Conservation (phyloP, 2,888 invertebrate genomes). For the Nebria salina region DNA sequence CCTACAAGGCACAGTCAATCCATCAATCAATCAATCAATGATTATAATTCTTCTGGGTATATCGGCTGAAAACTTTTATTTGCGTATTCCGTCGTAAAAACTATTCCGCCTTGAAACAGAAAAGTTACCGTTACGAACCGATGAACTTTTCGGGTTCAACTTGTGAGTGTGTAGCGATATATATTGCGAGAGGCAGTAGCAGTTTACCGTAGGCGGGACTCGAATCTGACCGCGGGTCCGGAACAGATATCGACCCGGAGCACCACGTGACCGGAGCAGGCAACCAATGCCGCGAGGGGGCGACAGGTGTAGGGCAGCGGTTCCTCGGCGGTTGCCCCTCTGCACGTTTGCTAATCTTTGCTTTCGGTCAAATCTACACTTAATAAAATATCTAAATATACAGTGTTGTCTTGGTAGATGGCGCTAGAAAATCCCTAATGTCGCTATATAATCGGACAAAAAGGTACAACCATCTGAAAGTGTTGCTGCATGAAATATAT, state of each 20-base stretch:
- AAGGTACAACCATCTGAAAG: too few species aligned
- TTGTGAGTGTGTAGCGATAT: constrained; percentile 15
- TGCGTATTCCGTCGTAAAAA: neutral
- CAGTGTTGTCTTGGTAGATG: neutral
- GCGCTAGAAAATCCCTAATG: too few species aligned
- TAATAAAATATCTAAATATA: neutral
- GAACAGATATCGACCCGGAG: constrained; percentile 46
- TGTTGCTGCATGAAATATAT: neutral
- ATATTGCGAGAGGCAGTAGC: neutral
- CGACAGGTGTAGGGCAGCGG: constrained; percentile 19
- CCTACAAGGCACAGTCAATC: neutral
- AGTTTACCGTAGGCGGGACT: constrained; percentile 36
- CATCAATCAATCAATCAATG: neutral
- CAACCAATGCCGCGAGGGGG: constrained; percentile 35
- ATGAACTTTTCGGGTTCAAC: constrained; percentile 16
- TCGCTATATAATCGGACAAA: too few species aligned
- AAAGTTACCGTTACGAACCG: constrained; percentile 3
- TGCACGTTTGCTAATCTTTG: neutral
- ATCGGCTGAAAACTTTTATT: neutral
- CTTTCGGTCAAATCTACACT: neutral
- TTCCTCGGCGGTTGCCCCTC: neutral
- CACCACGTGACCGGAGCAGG: constrained; percentile 44
- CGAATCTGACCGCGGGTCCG: constrained; percentile 41
- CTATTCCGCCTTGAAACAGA: constrained; percentile 3
- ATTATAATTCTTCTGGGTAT: neutral